Evolutionary conservation across 37 sponge, comb jelly and placozoan genomes (phyloP).

Genomic region (Crambe crambe): DNA sequence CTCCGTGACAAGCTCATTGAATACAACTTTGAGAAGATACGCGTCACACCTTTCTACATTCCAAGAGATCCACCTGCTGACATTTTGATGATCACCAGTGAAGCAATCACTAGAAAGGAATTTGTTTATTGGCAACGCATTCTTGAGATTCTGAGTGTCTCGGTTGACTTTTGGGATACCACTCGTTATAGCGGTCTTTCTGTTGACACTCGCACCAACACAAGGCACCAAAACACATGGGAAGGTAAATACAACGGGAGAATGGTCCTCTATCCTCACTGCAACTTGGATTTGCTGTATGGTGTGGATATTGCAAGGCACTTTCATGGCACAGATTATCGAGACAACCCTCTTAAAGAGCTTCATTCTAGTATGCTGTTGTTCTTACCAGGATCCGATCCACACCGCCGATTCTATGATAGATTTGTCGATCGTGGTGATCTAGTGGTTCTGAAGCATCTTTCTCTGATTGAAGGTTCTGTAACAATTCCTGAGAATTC

Average conservation of each 20-base stretch:
- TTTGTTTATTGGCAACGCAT: conserved; percentile 83
- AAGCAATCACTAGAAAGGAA: conserved; percentile 62
- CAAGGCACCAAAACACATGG: conserved; percentile 64
- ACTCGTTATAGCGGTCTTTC: conserved; percentile 72
- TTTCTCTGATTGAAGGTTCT: conserved; percentile 18
- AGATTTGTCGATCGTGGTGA: conserved; percentile 46
- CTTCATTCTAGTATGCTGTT: conserved; percentile 59
- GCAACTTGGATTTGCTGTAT: conserved; percentile 31
- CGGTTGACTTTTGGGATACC: conserved; percentile 84
- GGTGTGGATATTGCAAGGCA: conserved; percentile 62
- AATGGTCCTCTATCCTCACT: conserved; percentile 76
- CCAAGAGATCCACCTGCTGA: conserved; percentile 71
- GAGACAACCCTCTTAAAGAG: conserved; percentile 25
- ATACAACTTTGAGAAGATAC: conserved; percentile 70
- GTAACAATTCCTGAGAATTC: conserved; percentile 36
- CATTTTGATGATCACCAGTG: conserved; percentile 65
- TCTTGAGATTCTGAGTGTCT: conserved; percentile 48
- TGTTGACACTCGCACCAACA: conserved; percentile 43
- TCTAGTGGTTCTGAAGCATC: conserved; percentile 31
- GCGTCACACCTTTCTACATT: conserved; percentile 73
- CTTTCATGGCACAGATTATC: conserved; percentile 57
- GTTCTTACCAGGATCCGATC: conserved; percentile 17
- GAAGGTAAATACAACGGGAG: conserved; percentile 58
- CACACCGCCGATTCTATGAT: not conserved
- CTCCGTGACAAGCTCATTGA: conserved; percentile 84